Percentiles rank a stretch among this genome's conserved stretches.
These are phyloP conservation scores for Ormia ochracea DNA, from an alignment of 2,888 invertebrate genomes.

Conservation along the genomic window DNA sequence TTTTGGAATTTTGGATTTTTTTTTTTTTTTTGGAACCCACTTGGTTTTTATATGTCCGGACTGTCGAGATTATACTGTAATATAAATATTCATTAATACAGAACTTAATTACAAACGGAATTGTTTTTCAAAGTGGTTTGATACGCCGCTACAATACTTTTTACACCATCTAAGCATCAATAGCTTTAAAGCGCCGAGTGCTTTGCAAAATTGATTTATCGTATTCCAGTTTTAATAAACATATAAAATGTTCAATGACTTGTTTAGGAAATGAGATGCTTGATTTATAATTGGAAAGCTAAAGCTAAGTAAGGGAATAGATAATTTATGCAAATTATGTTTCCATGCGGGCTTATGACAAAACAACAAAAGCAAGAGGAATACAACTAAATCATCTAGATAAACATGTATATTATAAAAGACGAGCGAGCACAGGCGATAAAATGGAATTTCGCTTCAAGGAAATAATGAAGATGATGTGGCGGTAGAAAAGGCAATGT, in stretches of 20 bases:
- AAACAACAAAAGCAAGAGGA: not conserved
- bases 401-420: not conserved
- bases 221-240: not conserved
- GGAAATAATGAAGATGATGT: constrained; percentile 12
- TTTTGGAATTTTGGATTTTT: too few relatives aligned
- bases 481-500: not conserved
- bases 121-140: too few relatives aligned
- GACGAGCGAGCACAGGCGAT: not conserved
- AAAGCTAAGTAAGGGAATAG: not conserved
- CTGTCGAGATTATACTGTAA: too few relatives aligned
- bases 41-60: too few relatives aligned
- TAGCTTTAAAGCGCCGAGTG: not conserved
- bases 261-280: not conserved
- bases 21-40: too few relatives aligned
- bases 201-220: not conserved
- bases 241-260: not conserved
- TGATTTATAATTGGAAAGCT: not conserved
- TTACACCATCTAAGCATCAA: not conserved
- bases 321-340: constrained; percentile 44
- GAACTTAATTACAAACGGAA: too few relatives aligned
- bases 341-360: not conserved
- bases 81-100: too few relatives aligned
- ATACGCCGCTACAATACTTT: too few relatives aligned
- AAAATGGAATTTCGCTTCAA: not conserved
- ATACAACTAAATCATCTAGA: not conserved